A percentile compares a stretch with the other conserved stretches of the same genome.
Conservation (phyloP, 2,113 vertebrate genomes). For the Cricetomys ansorgei region DNA sequence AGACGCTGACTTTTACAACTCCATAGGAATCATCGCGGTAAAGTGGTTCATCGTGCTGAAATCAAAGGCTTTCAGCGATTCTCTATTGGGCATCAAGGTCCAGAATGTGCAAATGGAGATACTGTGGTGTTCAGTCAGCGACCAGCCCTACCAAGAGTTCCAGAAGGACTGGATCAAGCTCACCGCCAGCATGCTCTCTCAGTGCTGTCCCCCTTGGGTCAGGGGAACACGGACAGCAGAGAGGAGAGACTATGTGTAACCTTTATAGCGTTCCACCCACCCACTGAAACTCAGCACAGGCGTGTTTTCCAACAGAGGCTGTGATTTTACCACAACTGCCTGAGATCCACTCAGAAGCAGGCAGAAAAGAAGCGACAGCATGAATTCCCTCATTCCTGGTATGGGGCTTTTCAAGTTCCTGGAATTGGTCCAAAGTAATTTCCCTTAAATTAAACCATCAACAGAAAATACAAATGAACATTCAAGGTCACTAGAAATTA, state of each 20-base stretch:
- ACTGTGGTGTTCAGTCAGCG: slow-evolving; percentile 45
- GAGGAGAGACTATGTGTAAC: slow-evolving; percentile 59
- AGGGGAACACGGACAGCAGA: slow-evolving; percentile 64
- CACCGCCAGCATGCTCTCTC: slow-evolving; percentile 56
- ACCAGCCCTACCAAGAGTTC: slow-evolving; percentile 68
- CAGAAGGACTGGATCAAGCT: slow-evolving; percentile 57
- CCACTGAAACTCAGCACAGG: slow-evolving; percentile 31
- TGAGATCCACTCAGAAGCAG: not conserved
- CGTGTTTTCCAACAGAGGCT: not conserved
- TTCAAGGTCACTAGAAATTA: slow-evolving; percentile 68
- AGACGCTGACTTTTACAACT: slow-evolving; percentile 71
- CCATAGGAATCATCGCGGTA: slow-evolving; percentile 37
- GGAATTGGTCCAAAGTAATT: slow-evolving; percentile 37
- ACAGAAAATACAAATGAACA: slow-evolving; percentile 57
- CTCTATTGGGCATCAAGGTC: slow-evolving; percentile 46
- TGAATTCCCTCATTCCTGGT: not conserved
- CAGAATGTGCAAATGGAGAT: slow-evolving; percentile 36
- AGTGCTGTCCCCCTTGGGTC: slow-evolving; percentile 55
- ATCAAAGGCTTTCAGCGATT: slow-evolving; percentile 45
- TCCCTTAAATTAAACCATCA: slow-evolving; percentile 55
- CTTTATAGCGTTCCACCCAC: not conserved
- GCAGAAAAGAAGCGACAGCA: not conserved
- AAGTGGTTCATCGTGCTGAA: slow-evolving; percentile 60
- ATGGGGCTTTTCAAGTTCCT: not conserved
- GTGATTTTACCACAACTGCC: not conserved